phyloP scores from a whole-genome alignment of 2,888 invertebrate species.

The Nomada ruficornis region DNA sequence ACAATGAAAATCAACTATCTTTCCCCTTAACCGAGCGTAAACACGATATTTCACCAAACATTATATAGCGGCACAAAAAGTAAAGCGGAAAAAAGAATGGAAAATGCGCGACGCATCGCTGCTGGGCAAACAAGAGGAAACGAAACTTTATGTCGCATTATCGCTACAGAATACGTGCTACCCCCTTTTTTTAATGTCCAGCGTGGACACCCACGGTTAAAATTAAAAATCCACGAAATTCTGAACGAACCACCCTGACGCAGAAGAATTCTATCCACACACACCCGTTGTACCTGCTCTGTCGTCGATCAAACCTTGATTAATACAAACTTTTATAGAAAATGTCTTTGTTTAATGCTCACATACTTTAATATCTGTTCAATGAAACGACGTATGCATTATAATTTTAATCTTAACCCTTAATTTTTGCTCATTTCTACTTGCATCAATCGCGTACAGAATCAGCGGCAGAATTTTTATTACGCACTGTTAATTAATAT shows the following conservation, averaged over 20 bases:
- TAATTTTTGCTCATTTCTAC: no score
- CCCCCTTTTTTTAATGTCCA: constrained; percentile 34
- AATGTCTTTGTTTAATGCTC: neutral
- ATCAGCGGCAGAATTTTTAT: no score
- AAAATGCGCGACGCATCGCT: constrained; percentile 17
- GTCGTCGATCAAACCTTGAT: constrained; percentile 17
- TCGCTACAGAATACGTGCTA: constrained; percentile 25
- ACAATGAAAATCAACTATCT: constrained; percentile 6
- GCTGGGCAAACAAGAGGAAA: constrained; percentile 25
- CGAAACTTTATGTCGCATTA: constrained; percentile 52
- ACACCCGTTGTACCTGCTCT: neutral
- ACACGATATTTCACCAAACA: constrained; percentile 42
- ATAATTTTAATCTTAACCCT: no score
- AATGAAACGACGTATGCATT: no score
- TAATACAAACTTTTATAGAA: neutral
- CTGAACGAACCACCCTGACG: constrained; percentile 8
- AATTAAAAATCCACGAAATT: constrained; percentile 46
- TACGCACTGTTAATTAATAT: neutral
- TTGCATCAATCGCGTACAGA: no score
- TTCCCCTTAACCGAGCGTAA: constrained; percentile 1
- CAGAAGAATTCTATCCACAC: constrained; percentile 27
- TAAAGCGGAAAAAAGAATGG: neutral
- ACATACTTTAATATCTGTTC: no score
- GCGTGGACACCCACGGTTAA: constrained; percentile 11
- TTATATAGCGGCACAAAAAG: neutral